Conservation (phyloP, 2,888 invertebrate genomes). For the Uropetala carovei region DNA sequence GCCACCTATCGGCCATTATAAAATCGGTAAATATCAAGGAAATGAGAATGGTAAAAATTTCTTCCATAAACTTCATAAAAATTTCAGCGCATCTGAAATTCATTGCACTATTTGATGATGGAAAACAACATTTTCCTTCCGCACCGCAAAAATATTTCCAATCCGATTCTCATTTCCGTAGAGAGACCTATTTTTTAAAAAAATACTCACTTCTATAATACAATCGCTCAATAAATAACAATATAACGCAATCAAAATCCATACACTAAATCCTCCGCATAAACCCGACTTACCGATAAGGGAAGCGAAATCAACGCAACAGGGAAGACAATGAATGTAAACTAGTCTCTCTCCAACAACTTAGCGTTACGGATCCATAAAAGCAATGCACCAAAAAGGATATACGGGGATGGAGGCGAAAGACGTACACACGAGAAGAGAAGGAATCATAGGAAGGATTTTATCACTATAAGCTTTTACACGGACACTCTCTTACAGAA, state of each 20-base stretch:
- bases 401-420: not conserved
- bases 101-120: no score
- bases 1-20: no score
- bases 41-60: no score
- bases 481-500: not conserved
- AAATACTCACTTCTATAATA: not conserved
- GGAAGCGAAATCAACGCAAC: not conserved
- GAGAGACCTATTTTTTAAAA: not conserved
- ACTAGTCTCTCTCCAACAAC: not conserved
- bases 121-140: no score
- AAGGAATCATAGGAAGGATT: slow-evolving; percentile 22
- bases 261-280: not conserved
- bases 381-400: not conserved
- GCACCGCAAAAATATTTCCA: not conserved
- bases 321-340: not conserved
- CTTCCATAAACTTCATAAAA: no score
- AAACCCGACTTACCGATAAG: not conserved
- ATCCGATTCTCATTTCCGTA: not conserved
- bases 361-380: not conserved
- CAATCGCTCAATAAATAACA: not conserved
- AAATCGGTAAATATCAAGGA: no score
- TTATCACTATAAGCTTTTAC: slow-evolving; percentile 12
- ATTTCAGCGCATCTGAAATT: no score
- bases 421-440: not conserved
- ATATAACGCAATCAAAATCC: not conserved